phyloP scores from a whole-genome alignment of 2,888 invertebrate species.

The Leptura quadrifasciata region DNA sequence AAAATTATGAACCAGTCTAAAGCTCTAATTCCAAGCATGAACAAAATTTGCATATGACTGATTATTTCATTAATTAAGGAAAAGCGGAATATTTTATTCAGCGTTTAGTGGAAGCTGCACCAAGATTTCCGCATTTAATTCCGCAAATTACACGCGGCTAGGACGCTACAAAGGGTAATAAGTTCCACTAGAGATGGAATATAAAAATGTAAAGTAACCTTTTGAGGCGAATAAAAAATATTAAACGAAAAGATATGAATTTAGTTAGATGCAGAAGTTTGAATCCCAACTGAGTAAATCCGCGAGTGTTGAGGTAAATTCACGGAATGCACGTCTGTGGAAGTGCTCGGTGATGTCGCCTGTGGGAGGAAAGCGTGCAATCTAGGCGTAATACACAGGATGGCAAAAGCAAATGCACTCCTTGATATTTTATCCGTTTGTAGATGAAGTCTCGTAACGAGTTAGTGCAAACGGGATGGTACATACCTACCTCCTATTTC shows the following conservation, averaged over 20 bases:
- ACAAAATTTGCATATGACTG: constrained; percentile 18
- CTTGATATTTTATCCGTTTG: constrained; percentile 38
- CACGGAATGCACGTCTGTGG: constrained; percentile 46
- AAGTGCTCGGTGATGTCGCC: constrained; percentile 53
- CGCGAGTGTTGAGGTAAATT: constrained; percentile 45
- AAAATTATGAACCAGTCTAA: background rate
- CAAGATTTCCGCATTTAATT: constrained; percentile 35
- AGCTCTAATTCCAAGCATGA: background rate
- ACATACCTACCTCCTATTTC: constrained; percentile 17
- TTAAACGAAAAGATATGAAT: constrained; percentile 30
- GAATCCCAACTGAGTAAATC: constrained; percentile 41
- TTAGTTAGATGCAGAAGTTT: constrained; percentile 39
- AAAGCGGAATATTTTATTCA: background rate
- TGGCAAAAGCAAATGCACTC: constrained; percentile 31
- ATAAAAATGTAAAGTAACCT: constrained; percentile 43
- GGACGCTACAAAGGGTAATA: constrained; percentile 36
- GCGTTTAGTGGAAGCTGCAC: background rate
- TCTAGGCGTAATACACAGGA: constrained; percentile 44
- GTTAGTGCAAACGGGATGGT: constrained; percentile 17
- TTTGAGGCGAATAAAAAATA: constrained; percentile 40
- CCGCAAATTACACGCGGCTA: constrained; percentile 36
- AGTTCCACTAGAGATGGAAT: constrained; percentile 42
- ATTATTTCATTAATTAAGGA: constrained; percentile 14
- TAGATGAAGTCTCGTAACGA: constrained; percentile 40
- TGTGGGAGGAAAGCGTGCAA: constrained; percentile 50